These are phyloP conservation scores for Sinopyrophorus schimmeli DNA, from an alignment of 2,888 invertebrate species.

Conservation along the genomic window DNA sequence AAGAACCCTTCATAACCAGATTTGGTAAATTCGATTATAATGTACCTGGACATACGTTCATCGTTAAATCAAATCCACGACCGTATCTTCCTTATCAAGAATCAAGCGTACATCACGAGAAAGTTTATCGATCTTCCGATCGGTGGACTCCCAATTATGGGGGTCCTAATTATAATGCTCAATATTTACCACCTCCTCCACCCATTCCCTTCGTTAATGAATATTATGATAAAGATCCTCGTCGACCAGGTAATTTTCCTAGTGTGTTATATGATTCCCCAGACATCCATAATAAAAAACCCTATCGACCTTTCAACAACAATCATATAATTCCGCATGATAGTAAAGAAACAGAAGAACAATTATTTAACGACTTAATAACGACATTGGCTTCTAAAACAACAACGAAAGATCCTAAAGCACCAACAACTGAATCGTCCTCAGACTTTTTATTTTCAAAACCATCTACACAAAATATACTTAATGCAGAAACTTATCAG, in stretches of 20 bases:
- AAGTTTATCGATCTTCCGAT: slow-evolving; percentile 3
- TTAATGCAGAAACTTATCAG: no score
- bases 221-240: slow-evolving; percentile 18
- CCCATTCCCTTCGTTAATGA: slow-evolving; percentile 14
- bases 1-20: slow-evolving; percentile 43
- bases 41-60: slow-evolving; percentile 65
- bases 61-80: slow-evolving; percentile 55
- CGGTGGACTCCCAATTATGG: slow-evolving; percentile 13
- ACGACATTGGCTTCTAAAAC: slow-evolving; percentile 47
- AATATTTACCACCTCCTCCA: slow-evolving; percentile 30
- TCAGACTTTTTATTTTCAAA: no score
- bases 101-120: slow-evolving; percentile 3
- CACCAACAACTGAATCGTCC: no score
- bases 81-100: slow-evolving; percentile 4
- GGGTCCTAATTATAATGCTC: slow-evolving; percentile 15
- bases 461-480: no score
- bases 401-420: no score
- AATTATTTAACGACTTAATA: slow-evolving; percentile 9
- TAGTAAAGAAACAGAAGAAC: slow-evolving; percentile 1
- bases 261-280: slow-evolving; percentile 48
- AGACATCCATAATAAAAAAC: slow-evolving; percentile 56
- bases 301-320: slow-evolving; percentile 3
- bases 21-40: slow-evolving; percentile 57
- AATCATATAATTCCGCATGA: not conserved
- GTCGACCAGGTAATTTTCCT: slow-evolving; percentile 11